A percentile compares a stretch with the other conserved stretches of the same genome.
phyloP scores from a whole-genome alignment of 2,113 vertebrate genomes.

The Boleophthalmus pectinirostris region DNA sequence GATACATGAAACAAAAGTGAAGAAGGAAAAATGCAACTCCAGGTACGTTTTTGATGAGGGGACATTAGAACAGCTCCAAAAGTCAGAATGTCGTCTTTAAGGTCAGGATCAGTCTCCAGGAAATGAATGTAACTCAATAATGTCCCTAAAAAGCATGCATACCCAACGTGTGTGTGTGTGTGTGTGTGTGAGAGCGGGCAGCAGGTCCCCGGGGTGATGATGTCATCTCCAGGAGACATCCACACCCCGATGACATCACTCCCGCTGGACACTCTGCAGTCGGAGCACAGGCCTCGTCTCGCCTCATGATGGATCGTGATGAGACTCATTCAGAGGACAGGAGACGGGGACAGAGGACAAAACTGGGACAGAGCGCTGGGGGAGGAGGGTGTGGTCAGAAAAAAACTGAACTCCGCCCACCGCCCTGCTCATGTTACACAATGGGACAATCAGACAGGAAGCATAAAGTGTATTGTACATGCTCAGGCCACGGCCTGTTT shows the following conservation, averaged over 20 bases:
- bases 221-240: conserved; percentile 31
- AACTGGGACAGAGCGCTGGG: not conserved
- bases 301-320: not conserved
- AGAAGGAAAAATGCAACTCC: too few relatives aligned
- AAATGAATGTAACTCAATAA: too few relatives aligned
- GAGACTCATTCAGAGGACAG: not conserved
- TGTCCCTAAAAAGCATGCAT: too few relatives aligned
- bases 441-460: not conserved
- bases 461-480: not conserved
- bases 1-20: too few relatives aligned
- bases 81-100: too few relatives aligned
- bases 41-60: too few relatives aligned
- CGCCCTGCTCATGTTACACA: not conserved
- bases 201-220: conserved; percentile 32
- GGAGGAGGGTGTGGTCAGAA: not conserved
- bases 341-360: not conserved
- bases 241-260: conserved; percentile 57
- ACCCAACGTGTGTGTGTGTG: too few relatives aligned
- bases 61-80: too few relatives aligned
- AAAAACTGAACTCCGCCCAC: not conserved
- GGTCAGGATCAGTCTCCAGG: too few relatives aligned
- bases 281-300: conserved; percentile 1
- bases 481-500: not conserved
- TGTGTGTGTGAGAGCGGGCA: not conserved
- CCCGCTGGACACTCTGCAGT: not conserved